These are phyloP conservation scores for Aphaenogaster rudis DNA, from an alignment of 1,140 invertebrate species.

Conservation along the genomic window DNA sequence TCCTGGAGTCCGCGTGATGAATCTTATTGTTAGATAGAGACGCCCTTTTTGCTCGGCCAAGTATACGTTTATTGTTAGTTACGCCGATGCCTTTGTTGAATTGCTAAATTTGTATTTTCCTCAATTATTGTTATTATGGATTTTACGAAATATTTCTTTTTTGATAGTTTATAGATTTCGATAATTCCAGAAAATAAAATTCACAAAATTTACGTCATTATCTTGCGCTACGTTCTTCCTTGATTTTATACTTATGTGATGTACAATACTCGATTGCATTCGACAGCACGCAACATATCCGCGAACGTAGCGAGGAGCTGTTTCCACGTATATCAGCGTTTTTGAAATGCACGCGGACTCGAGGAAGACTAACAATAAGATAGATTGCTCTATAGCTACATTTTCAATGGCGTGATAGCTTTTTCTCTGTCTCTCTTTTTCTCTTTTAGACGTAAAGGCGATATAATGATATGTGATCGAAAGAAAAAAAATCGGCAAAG, in stretches of 20 bases:
- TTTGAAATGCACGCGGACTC: slow-evolving; percentile 37
- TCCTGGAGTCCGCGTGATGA: slow-evolving; percentile 45
- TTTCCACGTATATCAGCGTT: slow-evolving; percentile 54
- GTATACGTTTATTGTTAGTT: slow-evolving; percentile 57
- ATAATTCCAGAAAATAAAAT: neutral
- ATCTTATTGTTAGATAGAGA: slow-evolving; percentile 66
- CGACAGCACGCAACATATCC: slow-evolving; percentile 51
- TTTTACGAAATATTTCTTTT: neutral
- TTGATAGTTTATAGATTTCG: neutral
- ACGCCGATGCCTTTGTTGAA: slow-evolving; percentile 10
- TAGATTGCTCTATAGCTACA: neutral
- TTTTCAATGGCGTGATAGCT: neutral
- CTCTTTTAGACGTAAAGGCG: neutral
- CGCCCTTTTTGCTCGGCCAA: slow-evolving; percentile 41
- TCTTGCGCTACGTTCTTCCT: neutral
- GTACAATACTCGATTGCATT: slow-evolving; percentile 55
- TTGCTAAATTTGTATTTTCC: slow-evolving; percentile 1
- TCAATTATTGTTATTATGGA: neutral
- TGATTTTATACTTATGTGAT: slow-evolving; percentile 17
- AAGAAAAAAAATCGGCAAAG: neutral
- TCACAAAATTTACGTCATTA: neutral
- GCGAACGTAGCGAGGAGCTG: neutral
- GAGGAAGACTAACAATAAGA: neutral
- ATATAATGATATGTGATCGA: neutral
- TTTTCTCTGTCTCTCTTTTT: neutral